These are phyloP conservation scores for Colletes collaris DNA, from an alignment of 2,888 invertebrate genomes.

Conservation along the genomic window DNA sequence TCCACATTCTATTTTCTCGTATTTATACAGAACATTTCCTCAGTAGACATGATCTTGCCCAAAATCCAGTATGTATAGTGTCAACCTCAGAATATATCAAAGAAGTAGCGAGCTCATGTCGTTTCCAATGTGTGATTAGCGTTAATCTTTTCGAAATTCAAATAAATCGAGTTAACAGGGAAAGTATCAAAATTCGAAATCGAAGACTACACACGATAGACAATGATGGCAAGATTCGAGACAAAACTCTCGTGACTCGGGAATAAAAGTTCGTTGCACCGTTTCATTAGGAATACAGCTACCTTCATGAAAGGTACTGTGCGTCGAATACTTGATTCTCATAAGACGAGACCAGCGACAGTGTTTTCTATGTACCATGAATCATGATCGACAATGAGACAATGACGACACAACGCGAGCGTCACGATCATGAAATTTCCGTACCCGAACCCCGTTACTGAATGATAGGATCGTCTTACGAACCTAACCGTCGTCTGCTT, in stretches of 20 bases:
- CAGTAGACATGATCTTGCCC: too few species aligned
- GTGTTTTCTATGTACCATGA: conserved; percentile 62
- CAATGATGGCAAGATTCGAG: too few species aligned
- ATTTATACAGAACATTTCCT: too few species aligned
- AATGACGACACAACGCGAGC: conserved; percentile 66
- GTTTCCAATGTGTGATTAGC: too few species aligned
- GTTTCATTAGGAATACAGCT: conserved; percentile 60
- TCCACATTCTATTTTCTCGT: too few species aligned
- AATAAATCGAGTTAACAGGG: too few species aligned
- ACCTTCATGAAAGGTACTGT: conserved; percentile 42
- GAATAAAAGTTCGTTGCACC: conserved; percentile 46
- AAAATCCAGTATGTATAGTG: too few species aligned
- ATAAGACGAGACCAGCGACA: conserved; percentile 41
- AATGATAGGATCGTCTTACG: conserved; percentile 79
- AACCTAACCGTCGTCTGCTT: conserved; percentile 55
- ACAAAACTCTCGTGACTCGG: neutral
- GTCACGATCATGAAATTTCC: conserved; percentile 81
- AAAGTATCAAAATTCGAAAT: too few species aligned
- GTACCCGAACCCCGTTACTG: conserved; percentile 79
- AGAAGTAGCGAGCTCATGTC: too few species aligned
- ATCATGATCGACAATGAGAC: conserved; percentile 75
- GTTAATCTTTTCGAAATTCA: too few species aligned
- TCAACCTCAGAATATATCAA: too few species aligned
- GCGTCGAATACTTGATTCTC: conserved; percentile 54
- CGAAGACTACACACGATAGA: too few species aligned